Percentiles rank a stretch among this genome's conserved stretches.
Evolutionary conservation across 2,113 vertebrate species (phyloP).

Genomic region (Dromiciops gliroides): DNA sequence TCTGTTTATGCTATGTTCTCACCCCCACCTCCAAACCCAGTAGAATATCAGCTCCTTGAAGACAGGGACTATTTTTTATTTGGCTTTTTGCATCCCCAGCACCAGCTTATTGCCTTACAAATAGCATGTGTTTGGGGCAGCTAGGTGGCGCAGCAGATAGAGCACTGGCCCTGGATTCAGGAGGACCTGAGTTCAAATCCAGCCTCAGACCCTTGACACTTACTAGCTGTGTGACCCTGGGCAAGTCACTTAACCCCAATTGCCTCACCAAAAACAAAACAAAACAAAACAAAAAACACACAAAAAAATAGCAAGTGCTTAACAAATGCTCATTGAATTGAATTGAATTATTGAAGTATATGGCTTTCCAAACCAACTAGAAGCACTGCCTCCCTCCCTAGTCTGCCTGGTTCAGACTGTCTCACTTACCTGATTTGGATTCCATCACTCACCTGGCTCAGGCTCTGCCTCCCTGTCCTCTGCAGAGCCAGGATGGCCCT

Average conservation of each 20-base stretch:
- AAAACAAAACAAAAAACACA: no score
- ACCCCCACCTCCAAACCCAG: no score
- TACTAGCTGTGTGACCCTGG: no score
- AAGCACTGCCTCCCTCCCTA: background rate
- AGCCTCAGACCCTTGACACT: no score
- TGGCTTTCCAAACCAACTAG: background rate
- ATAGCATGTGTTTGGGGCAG: background rate
- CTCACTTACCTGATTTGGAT: background rate
- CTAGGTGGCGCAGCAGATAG: no score
- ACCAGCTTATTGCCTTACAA: background rate
- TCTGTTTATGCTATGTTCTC: background rate
- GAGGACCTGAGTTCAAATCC: no score
- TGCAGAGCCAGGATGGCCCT: conserved; percentile 94
- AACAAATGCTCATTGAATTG: background rate
- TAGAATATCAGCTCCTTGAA: background rate
- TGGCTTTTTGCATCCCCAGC: background rate
- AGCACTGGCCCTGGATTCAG: no score
- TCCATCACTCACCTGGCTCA: conserved; percentile 88
- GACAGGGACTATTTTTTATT: background rate
- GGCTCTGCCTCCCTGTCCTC: conserved; percentile 89
- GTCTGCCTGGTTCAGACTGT: background rate
- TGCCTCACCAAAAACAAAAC: no score
- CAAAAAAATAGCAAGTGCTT: background rate
- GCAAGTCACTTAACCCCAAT: no score
- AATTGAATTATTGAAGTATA: background rate